phyloP scores from a whole-genome alignment of 2,113 vertebrate species.

The Rhinogobius similis region DNA sequence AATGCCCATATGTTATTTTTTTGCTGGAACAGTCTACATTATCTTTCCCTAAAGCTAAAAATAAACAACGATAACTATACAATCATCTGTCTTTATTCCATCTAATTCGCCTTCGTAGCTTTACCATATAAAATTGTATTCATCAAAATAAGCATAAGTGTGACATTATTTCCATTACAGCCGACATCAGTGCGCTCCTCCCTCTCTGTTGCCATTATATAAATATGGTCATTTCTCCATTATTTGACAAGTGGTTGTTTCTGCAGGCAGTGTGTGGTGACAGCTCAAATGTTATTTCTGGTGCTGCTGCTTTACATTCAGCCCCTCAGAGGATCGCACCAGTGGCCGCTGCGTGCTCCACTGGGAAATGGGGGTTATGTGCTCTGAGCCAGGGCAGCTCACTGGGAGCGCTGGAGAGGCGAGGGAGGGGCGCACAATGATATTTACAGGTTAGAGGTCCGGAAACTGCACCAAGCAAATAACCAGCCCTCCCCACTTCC shows the following conservation, averaged over 20 bases:
- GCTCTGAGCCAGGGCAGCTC: slow-evolving; percentile 65
- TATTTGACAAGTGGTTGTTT: slow-evolving; percentile 3
- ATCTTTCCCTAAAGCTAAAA: neutral
- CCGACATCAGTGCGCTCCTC: neutral
- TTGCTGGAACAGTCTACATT: neutral
- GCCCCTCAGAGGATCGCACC: slow-evolving; percentile 27
- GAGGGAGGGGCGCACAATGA: slow-evolving; percentile 47
- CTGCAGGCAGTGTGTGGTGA: neutral
- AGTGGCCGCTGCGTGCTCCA: slow-evolving; percentile 41
- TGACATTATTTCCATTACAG: neutral
- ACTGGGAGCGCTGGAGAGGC: slow-evolving; percentile 52
- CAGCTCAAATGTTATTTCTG: slow-evolving; percentile 38
- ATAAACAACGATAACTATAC: neutral
- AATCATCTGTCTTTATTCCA: neutral
- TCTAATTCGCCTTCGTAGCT: neutral
- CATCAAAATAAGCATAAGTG: neutral
- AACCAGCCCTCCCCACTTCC: slow-evolving; percentile 31
- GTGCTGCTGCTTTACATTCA: slow-evolving; percentile 34
- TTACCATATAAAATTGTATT: neutral
- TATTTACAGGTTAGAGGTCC: slow-evolving; percentile 63
- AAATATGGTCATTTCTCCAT: slow-evolving; percentile 8
- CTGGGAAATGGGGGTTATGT: slow-evolving; percentile 65
- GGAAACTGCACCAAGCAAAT: slow-evolving; percentile 60
- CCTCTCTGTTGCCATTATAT: neutral
- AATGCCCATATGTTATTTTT: neutral